Conservation (phyloP, 2,113 vertebrate species). For the Tursiops truncatus region DNA sequence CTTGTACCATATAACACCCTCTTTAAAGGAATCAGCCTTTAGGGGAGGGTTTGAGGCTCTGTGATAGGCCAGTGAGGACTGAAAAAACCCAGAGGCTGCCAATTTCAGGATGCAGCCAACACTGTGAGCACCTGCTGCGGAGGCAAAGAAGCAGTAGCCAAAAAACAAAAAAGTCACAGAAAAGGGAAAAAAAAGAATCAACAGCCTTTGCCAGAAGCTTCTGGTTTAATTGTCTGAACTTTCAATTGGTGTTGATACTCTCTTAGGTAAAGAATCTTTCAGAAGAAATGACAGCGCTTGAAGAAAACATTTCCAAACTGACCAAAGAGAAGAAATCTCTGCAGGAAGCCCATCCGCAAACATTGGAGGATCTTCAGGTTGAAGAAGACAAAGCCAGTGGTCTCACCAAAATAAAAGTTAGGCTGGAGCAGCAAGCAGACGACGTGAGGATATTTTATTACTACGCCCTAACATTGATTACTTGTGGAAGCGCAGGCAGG, state of each 20-base stretch:
- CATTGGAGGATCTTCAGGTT: conserved; percentile 87
- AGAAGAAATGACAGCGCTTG: conserved; percentile 88
- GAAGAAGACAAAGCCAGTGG: conserved; percentile 90
- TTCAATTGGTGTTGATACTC: neutral
- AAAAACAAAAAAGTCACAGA: neutral
- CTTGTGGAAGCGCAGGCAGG: neutral
- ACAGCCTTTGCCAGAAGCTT: neutral
- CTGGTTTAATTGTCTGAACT: neutral
- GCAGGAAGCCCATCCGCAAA: conserved; percentile 89
- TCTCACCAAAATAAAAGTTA: conserved; percentile 86
- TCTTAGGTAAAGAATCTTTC: conserved; percentile 89
- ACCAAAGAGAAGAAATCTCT: conserved; percentile 90
- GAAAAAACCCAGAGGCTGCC: neutral
- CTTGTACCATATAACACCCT: neutral
- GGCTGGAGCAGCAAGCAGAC: conserved; percentile 89
- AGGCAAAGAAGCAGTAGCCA: neutral
- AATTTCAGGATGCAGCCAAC: neutral
- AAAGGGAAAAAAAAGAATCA: neutral
- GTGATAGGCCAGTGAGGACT: neutral
- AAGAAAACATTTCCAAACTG: conserved; percentile 88
- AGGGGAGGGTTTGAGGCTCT: neutral
- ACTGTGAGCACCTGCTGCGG: too few species aligned
- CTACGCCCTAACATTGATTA: rapidly evolving
- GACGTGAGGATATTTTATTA: conserved; percentile 76
- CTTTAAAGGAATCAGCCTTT: neutral